These are phyloP conservation scores for Tiliacea citrago DNA, from an alignment of 2,888 invertebrate genomes.

Conservation along the genomic window DNA sequence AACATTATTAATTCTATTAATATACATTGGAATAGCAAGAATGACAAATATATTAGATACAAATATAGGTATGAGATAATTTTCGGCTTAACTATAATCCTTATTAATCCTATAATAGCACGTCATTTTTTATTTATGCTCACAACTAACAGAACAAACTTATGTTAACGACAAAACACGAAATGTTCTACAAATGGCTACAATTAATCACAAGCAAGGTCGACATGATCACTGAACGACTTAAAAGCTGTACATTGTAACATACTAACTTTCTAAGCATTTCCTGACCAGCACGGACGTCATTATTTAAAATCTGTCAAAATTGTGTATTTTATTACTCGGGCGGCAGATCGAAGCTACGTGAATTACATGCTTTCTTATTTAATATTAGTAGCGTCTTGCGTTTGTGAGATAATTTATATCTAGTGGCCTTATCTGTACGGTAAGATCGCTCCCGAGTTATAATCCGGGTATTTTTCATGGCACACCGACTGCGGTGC, in stretches of 20 bases:
- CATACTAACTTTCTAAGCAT: constrained; percentile 85
- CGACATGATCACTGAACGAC: constrained; percentile 77
- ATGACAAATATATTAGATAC: constrained; percentile 47
- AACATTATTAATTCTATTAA: constrained; percentile 22
- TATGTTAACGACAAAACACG: constrained; percentile 62
- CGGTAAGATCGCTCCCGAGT: constrained; percentile 86
- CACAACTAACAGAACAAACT: constrained; percentile 50
- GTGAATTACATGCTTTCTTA: constrained; percentile 90
- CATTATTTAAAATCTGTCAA: constrained; percentile 90
- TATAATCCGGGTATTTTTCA: constrained; percentile 91
- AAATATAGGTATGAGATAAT: constrained; percentile 55
- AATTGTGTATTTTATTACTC: constrained; percentile 88
- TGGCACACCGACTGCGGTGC: constrained; percentile 75
- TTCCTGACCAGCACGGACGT: constrained; percentile 88
- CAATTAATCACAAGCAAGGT: constrained; percentile 78
- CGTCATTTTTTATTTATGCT: constrained; percentile 57
- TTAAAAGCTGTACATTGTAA: constrained; percentile 79
- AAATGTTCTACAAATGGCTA: constrained; percentile 68
- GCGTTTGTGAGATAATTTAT: constrained; percentile 89
- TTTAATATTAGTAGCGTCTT: constrained; percentile 90
- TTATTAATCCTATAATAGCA: constrained; percentile 60
- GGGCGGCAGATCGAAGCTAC: constrained; percentile 83
- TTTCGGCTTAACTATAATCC: constrained; percentile 54
- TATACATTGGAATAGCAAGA: constrained; percentile 35
- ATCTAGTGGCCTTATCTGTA: constrained; percentile 86